phyloP scores from a whole-genome alignment of 1,140 invertebrate species.

The Saccostrea glomerata region DNA sequence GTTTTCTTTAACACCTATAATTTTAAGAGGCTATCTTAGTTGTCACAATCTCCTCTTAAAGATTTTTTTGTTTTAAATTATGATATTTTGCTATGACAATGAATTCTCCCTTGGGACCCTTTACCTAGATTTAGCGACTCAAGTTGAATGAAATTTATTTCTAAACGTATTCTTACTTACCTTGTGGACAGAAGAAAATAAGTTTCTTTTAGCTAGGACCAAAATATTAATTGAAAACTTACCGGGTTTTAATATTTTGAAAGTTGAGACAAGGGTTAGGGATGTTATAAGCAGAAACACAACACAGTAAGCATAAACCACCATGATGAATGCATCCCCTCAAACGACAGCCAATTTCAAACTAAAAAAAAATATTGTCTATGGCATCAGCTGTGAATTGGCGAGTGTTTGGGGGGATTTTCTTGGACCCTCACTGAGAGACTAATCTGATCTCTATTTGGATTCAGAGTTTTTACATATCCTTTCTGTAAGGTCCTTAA shows the following conservation, averaged over 20 bases:
- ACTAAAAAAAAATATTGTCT: background rate
- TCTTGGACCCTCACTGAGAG: background rate
- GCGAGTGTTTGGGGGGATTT: background rate
- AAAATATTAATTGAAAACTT: background rate
- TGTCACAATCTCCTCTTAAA: no score
- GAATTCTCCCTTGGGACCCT: no score
- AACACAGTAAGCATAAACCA: background rate
- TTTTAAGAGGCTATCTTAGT: no score
- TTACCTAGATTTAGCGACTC: no score
- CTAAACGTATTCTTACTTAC: no score
- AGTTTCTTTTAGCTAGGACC: no score
- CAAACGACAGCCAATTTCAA: background rate
- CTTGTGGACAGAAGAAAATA: no score
- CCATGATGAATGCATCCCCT: background rate
- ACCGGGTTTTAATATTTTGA: conserved; percentile 12
- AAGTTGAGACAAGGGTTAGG: background rate
- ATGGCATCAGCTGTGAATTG: background rate
- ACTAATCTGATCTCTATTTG: background rate
- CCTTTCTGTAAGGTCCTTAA: background rate
- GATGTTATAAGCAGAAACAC: background rate
- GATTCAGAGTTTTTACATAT: background rate
- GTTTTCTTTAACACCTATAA: background rate
- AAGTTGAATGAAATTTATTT: no score
- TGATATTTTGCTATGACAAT: no score
- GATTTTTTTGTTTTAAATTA: no score